These are phyloP conservation scores for Taeniopygia guttata DNA, from an alignment of 2,797 vertebrate species.

Conservation along the genomic window DNA sequence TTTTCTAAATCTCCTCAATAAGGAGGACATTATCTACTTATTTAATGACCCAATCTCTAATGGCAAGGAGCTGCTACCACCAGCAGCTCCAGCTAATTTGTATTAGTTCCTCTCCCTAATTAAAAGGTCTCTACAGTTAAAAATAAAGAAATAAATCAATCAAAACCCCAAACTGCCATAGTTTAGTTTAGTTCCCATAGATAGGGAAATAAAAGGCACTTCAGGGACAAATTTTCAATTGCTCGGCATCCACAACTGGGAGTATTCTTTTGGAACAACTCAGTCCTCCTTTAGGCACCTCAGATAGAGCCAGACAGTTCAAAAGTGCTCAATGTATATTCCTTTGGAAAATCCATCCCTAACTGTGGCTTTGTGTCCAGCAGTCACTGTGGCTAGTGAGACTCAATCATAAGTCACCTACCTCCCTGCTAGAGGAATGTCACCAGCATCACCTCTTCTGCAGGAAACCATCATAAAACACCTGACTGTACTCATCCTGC, in stretches of 20 bases:
- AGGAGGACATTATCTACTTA: constrained; percentile 68
- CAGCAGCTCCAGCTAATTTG: constrained; percentile 39
- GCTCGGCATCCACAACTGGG: not conserved
- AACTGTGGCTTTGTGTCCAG: constrained; percentile 23
- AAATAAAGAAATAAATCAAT: constrained; percentile 40
- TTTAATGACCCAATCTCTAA: constrained; percentile 61
- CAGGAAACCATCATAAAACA: not conserved
- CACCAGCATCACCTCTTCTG: not conserved
- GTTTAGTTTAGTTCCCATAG: no score
- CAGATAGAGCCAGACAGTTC: constrained; percentile 12
- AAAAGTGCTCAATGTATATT: not conserved
- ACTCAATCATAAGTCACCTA: not conserved
- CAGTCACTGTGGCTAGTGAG: not conserved
- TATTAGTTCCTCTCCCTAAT: constrained; percentile 39
- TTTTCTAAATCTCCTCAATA: constrained; percentile 68
- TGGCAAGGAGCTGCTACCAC: constrained; percentile 29
- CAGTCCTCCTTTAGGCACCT: constrained; percentile 10
- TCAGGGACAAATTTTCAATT: constrained; percentile 30
- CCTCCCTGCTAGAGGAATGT: not conserved
- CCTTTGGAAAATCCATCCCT: constrained; percentile 13
- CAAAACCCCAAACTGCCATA: not conserved
- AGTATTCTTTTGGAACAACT: constrained; percentile 32
- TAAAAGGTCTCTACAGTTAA: constrained; percentile 45
- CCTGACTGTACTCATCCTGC: not conserved
- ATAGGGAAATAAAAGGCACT: not conserved